Base-by-base conservation (phyloP, 2,113 vertebrate species). In the Machaerirhynchus nigripectus region DNA sequence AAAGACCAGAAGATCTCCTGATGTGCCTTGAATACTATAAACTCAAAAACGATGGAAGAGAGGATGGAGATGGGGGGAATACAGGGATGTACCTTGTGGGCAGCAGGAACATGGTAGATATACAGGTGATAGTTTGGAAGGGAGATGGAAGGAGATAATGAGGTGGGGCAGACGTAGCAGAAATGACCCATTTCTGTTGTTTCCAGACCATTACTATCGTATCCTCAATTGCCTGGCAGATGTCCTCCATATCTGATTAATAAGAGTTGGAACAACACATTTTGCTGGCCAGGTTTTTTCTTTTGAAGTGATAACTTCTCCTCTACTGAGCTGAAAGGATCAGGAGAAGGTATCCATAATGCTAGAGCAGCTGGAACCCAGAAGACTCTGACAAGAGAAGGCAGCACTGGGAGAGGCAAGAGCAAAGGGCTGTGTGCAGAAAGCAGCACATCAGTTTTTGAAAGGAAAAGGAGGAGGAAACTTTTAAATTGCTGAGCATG, bases 401-500 rank as follows among this genome's bases (percentile, higher is more conserved):
- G 19, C 39, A 80, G 19, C 44, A 52, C 20, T 7, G 4, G 39
- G 22, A 86, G 71, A 47, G 6, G 19, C 0, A 0, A 94, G 35
- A 80, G 35, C 55, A 89, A 40, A 78, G 15, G 17, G 22, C 24
- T 86, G 13, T 13, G 16, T 28, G 35, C 27, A 88, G 40, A 92
- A 75, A 77, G 40, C 24, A 93, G 37, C 21, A 61, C n/a, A 44
- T 56, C 10, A 40, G 55, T 46, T 95, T 78, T 30, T 37, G 31
- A 64, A 89, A 84, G 20, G 31, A 61, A 94, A 89, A 64, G 26
- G 35, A 70, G 19, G 6, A 44, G 75, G 12, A 22, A 69, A 95
- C 83, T 93, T 95, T 40, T 71, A 94, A 77, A 92, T 87, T 93
- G 73, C 86, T 94, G 77, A 74, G 40, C 68, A 91, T 2, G 35